A percentile compares a stretch with the other conserved stretches of the same genome.
phyloP scores from a whole-genome alignment of 2,113 vertebrate species.

The Haliaeetus leucogaster region DNA sequence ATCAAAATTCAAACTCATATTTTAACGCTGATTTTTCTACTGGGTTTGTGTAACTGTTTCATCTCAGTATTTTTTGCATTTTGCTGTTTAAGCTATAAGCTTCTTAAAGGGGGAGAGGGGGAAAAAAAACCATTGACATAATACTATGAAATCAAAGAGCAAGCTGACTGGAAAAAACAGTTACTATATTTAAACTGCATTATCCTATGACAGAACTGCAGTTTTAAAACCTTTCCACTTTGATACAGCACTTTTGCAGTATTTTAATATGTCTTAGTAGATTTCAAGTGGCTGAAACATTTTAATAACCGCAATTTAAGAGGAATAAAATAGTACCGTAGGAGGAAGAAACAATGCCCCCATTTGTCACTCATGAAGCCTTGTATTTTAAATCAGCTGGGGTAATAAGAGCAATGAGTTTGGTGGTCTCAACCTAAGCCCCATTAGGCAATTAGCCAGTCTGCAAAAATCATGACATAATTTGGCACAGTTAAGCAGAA shows the following conservation, averaged over 20 bases:
- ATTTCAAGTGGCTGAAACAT: slow-evolving; percentile 38
- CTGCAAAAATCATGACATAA: slow-evolving; percentile 32
- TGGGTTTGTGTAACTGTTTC: not conserved
- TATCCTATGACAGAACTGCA: slow-evolving; percentile 65
- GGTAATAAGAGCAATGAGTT: not conserved
- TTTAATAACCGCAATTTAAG: slow-evolving; percentile 41
- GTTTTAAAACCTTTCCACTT: slow-evolving; percentile 60
- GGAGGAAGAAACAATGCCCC: slow-evolving; percentile 37
- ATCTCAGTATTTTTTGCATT: not conserved
- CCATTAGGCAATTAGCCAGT: slow-evolving; percentile 7
- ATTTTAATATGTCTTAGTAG: slow-evolving; percentile 29
- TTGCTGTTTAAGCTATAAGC: slow-evolving; percentile 43
- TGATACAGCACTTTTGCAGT: slow-evolving; percentile 58
- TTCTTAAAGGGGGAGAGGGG: not conserved
- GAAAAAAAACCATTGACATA: slow-evolving; percentile 39
- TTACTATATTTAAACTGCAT: slow-evolving; percentile 76
- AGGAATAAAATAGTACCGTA: slow-evolving; percentile 15
- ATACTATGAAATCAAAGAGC: slow-evolving; percentile 73
- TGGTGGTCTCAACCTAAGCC: slow-evolving; percentile 20
- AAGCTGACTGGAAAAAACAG: slow-evolving; percentile 45
- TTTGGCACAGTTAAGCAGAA: slow-evolving; percentile 24
- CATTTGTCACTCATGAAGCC: not conserved
- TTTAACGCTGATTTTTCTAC: slow-evolving; percentile 1
- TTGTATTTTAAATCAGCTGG: not conserved
- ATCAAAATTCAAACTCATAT: not conserved